Evolutionary conservation across 2,888 invertebrate genomes (phyloP), one percentile per base, ranked within the genome.

Genomic region (Selenia dentaria): DNA sequence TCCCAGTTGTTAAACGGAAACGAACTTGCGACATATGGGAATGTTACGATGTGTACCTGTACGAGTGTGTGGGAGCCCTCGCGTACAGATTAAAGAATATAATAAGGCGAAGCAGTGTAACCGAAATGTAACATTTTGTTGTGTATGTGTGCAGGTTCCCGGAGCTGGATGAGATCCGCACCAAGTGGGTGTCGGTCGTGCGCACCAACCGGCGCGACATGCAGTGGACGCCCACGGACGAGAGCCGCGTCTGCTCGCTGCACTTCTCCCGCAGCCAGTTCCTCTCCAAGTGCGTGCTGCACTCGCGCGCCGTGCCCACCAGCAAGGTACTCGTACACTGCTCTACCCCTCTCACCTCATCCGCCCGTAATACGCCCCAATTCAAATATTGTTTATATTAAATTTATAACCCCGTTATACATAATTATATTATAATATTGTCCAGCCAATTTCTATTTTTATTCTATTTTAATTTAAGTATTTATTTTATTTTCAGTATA

Each of bases 241-340:
- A 24, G 9, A 40, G 22, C 13, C 44, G 41, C 9, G 41, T 50
- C 26, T 51, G 51, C 38, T 14, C 13, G 2, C 14, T 39, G 24
- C 38, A 39, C 8, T 32, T 31, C 37, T n/a, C 28, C 20, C 20
- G 37, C 0, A 10, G 28, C 13, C 27, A 28, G 12, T 32, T 31
- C 13, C 22, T 34, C 5, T 5, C 25, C 1, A 20, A 33, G 24
- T 6, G 20, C 10, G 34, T 37, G 25, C 14, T 50, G 45, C 20
- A 26, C 38, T 6, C 40, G 8, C 18, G 36, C 31, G 14, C 41
- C 27, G 6, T 24, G 11, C 25, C 41, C 8, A n/a, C 33, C 6
- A 16, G 27, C 12, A 26, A 25, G 14, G 29, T 29, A 11, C 5
- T 3, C 8, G 2, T 1, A 9, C 6, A 2, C 3, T 6, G 27